Percentiles rank a stretch among this genome's conserved stretches.
Evolutionary conservation across 2,888 invertebrate species (phyloP).

Genomic region (Pyrrhopygopsis socrates): DNA sequence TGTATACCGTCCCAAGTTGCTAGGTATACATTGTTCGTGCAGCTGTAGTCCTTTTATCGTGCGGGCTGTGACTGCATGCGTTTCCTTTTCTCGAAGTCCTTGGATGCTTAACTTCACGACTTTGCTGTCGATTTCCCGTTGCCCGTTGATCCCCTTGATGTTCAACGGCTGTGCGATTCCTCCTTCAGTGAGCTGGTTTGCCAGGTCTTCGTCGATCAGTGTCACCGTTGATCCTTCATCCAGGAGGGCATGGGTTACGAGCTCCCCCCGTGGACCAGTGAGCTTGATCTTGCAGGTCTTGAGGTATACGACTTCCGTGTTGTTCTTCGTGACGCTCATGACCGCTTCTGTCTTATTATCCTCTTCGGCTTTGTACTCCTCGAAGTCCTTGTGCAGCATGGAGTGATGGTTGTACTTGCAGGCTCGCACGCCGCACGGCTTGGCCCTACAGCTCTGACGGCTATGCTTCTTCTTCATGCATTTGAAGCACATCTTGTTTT

Average conservation of each 20-base stretch:
- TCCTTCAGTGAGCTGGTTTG: not conserved
- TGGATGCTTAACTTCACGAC: too few species aligned
- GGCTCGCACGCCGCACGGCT: not conserved
- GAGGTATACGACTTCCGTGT: not conserved
- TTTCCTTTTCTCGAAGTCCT: too few species aligned
- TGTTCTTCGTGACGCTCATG: not conserved
- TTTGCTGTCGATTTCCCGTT: too few species aligned
- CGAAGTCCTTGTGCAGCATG: not conserved
- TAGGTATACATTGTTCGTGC: too few species aligned
- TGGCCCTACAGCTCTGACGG: not conserved
- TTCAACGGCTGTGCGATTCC: not conserved
- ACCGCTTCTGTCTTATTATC: not conserved
- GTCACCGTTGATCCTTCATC: constrained; percentile 66
- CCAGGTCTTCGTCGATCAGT: constrained; percentile 40
- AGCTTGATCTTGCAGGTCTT: constrained; percentile 3
- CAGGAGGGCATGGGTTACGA: constrained; percentile 46
- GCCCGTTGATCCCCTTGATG: not conserved
- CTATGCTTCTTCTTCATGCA: not conserved
- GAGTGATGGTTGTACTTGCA: not conserved
- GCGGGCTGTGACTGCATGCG: too few species aligned
- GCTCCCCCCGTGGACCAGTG: constrained; percentile 37
- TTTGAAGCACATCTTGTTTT: not conserved
- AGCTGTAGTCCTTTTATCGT: too few species aligned
- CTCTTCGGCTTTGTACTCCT: not conserved
- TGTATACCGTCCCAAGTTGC: not conserved